phyloP scores from a whole-genome alignment of 2,888 invertebrate genomes.

The Colostygia pectinataria region DNA sequence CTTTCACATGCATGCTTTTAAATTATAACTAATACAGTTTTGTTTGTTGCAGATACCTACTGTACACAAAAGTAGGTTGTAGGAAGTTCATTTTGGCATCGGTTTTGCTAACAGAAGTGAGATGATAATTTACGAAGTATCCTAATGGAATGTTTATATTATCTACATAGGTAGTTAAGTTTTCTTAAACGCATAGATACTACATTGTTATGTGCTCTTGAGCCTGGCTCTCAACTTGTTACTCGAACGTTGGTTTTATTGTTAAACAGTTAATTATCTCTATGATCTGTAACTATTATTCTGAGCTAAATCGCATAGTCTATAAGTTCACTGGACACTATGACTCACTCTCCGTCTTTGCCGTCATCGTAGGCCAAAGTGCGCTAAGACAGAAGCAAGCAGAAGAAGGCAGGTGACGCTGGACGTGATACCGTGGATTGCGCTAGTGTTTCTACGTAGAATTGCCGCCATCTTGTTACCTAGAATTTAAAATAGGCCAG shows the following conservation, averaged over 20 bases:
- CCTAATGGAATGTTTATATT: conserved; percentile 14
- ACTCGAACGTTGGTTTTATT: background rate
- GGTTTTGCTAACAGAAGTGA: conserved; percentile 5
- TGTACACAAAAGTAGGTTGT: background rate
- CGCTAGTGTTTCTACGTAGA: conserved; percentile 75
- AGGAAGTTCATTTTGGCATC: conserved; percentile 12
- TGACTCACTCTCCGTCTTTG: conserved; percentile 34
- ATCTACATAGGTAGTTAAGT: background rate
- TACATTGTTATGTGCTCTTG: background rate
- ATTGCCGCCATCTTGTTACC: conserved; percentile 81
- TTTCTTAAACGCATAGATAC: background rate
- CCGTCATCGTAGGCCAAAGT: conserved; percentile 77
- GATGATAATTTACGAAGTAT: conserved; percentile 4
- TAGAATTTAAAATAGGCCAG: conserved; percentile 41
- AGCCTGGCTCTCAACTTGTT: conserved; percentile 5
- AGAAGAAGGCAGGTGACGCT: conserved; percentile 70
- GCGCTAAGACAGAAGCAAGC: conserved; percentile 62
- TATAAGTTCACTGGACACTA: conserved; percentile 40
- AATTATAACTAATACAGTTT: no score
- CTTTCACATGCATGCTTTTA: no score
- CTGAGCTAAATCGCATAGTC: conserved; percentile 9
- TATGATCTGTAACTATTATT: background rate
- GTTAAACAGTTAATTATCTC: background rate
- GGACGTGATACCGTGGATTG: conserved; percentile 74
- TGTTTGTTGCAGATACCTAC: no score